Conservation (phyloP, 1,140 invertebrate genomes). For the Heliconius hewitsoni region DNA sequence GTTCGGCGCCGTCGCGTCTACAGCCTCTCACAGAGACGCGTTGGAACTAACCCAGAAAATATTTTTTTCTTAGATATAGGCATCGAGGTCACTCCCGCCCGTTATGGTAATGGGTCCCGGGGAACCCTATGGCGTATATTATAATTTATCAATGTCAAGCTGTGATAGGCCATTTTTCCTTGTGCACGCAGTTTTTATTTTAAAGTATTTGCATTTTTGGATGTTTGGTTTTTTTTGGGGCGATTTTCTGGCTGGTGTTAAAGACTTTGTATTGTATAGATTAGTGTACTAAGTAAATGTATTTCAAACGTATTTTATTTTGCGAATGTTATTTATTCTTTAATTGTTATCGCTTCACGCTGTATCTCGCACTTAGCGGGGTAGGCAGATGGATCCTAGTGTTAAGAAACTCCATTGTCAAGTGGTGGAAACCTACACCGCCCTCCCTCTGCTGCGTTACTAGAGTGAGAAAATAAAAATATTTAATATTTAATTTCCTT, state of each 20-base stretch:
- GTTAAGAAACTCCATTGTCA: too few species aligned
- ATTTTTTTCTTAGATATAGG: conserved; percentile 73
- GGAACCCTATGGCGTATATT: conserved; percentile 65
- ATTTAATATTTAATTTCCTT: too few species aligned
- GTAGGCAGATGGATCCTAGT: too few species aligned
- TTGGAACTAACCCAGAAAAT: conserved; percentile 72
- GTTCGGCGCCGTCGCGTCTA: conserved; percentile 67
- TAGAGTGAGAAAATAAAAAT: too few species aligned
- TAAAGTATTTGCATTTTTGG: conserved; percentile 21
- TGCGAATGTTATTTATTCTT: neutral
- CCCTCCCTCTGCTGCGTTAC: too few species aligned
- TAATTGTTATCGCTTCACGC: too few species aligned
- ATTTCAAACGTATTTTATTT: neutral
- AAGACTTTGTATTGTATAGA: neutral
- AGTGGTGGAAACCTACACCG: too few species aligned
- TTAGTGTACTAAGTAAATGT: neutral
- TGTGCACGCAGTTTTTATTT: conserved; percentile 30
- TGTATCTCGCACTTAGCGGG: too few species aligned
- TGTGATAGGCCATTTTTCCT: conserved; percentile 32
- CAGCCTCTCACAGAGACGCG: conserved; percentile 45
- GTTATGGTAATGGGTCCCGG: conserved; percentile 70
- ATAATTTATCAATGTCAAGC: conserved; percentile 70
- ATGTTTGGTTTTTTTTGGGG: neutral
- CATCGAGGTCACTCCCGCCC: conserved; percentile 64
- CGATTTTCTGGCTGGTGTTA: neutral